Percentiles rank a stretch among this genome's conserved stretches.
These are phyloP conservation scores for Capromys pilorides DNA, from an alignment of 2,797 vertebrate species.

Conservation along the genomic window DNA sequence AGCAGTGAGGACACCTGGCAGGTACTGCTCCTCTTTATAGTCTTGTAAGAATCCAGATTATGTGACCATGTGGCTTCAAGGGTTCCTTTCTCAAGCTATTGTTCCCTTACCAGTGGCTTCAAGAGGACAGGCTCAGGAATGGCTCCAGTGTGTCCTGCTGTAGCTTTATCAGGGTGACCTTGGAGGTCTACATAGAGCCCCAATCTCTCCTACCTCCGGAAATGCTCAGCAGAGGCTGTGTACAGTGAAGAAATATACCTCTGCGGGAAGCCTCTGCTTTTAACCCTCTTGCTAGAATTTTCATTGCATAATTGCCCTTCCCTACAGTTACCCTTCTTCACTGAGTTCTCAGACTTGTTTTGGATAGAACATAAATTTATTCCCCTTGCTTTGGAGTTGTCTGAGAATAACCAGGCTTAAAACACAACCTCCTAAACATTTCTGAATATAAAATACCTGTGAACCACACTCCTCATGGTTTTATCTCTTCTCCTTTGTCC, in stretches of 20 bases:
- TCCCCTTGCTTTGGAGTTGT: background rate
- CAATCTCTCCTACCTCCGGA: background rate
- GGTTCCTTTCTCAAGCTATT: background rate
- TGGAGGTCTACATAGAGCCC: background rate
- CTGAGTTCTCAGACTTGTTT: background rate
- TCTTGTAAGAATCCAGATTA: background rate
- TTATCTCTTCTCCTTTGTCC: background rate
- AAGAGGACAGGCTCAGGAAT: background rate
- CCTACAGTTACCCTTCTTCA: background rate
- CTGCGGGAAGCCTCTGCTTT: background rate
- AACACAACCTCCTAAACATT: background rate
- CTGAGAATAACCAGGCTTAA: background rate
- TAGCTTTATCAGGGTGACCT: background rate
- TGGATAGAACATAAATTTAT: background rate
- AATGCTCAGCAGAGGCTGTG: rapidly evolving
- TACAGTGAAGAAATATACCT: background rate
- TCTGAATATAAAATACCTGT: background rate
- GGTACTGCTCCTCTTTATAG: background rate
- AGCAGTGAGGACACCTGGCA: rapidly evolving
- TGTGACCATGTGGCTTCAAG: background rate
- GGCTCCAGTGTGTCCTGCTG: background rate
- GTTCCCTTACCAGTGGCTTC: background rate
- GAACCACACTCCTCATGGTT: background rate
- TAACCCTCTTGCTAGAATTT: background rate
- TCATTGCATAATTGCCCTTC: background rate